phyloP scores from a whole-genome alignment of 1,140 invertebrate species.

The Penaeus japonicus region DNA sequence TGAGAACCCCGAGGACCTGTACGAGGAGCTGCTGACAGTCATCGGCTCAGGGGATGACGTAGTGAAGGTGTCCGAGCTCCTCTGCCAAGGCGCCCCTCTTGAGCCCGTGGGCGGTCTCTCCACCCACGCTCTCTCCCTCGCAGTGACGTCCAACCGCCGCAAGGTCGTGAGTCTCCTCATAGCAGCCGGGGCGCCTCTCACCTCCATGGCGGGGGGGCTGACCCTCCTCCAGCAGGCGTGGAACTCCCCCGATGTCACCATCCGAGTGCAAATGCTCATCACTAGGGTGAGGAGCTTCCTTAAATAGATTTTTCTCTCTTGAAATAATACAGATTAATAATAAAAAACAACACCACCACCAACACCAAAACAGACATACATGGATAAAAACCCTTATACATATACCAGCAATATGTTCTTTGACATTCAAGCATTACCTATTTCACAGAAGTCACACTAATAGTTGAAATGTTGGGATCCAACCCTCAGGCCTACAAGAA shows the following conservation, averaged over 20 bases:
- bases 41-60: conserved; percentile 10
- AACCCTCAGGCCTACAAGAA: no score
- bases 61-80: not conserved
- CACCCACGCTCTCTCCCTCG: not conserved
- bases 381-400: no score
- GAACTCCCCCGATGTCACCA: conserved; percentile 11
- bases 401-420: no score
- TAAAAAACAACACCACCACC: no score
- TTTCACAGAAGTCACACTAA: no score
- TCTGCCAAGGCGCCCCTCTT: conserved; percentile 1
- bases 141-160: conserved; percentile 10
- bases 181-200: conserved; percentile 24
- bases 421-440: no score
- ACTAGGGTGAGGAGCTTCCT: not conserved
- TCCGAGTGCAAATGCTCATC: not conserved
- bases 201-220: not conserved
- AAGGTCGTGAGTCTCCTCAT: not conserved
- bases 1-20: not conserved
- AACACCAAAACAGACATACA: no score
- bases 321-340: no score
- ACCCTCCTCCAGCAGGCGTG: conserved; percentile 17
- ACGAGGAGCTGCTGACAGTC: not conserved
- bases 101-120: not conserved
- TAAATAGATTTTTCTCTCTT: no score
- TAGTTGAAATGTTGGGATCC: no score